These are phyloP conservation scores for Craseonycteris thonglongyai DNA, from an alignment of 2,113 vertebrate species.

Conservation along the genomic window DNA sequence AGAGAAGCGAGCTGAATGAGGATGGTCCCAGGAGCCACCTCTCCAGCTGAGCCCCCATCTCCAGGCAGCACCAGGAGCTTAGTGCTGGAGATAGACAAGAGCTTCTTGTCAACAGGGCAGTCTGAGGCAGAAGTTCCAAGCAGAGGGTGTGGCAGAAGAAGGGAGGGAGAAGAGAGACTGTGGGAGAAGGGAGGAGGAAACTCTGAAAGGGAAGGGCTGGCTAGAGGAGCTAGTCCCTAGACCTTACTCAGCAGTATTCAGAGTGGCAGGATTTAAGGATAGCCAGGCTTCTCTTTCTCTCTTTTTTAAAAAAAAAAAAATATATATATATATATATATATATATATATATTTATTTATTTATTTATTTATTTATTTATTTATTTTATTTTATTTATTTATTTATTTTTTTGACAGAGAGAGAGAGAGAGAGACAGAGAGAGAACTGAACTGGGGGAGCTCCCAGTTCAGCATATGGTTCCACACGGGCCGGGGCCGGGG, in stretches of 20 bases:
- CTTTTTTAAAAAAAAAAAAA: too few relatives aligned
- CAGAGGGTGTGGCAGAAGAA: conserved; percentile 9
- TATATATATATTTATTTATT: too few relatives aligned
- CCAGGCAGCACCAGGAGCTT: conserved; percentile 72
- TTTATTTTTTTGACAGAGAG: too few relatives aligned
- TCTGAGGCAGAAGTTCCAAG: conserved; percentile 16
- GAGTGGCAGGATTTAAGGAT: background rate
- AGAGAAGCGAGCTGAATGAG: background rate
- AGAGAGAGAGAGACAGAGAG: too few relatives aligned
- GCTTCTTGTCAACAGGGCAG: conserved; percentile 61
- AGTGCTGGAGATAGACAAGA: conserved; percentile 61
- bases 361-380: too few relatives aligned
- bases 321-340: too few relatives aligned
- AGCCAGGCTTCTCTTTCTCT: background rate
- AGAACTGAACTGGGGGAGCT: too few relatives aligned
- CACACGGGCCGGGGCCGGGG: too few relatives aligned
- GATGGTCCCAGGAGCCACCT: background rate
- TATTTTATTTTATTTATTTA: too few relatives aligned
- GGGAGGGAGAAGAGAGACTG: background rate
- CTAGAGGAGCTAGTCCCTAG: background rate
- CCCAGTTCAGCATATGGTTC: too few relatives aligned
- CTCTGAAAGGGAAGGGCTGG: background rate
- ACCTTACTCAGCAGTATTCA: background rate
- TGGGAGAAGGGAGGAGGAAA: background rate
- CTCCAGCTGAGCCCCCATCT: conserved; percentile 25